Evolutionary conservation across 2,797 vertebrate genomes (phyloP).

Genomic region (Allobates femoralis): DNA sequence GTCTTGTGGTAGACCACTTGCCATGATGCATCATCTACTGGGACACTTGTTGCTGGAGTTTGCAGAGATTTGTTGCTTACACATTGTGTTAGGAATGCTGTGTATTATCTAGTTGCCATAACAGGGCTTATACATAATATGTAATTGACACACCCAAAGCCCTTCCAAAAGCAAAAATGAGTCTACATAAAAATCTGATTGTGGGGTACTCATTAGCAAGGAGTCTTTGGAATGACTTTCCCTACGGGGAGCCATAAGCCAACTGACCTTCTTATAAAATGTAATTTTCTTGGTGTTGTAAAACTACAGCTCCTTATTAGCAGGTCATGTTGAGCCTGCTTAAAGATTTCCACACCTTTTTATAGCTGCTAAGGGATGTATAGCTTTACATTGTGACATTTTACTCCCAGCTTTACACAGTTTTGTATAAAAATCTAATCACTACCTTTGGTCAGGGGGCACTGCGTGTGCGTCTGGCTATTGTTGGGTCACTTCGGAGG

Average conservation of each 20-base stretch:
- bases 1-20: conserved; percentile 43
- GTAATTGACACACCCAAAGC: conserved; percentile 58
- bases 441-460: not conserved
- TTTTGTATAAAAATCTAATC: conserved; percentile 30
- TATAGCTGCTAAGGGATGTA: conserved; percentile 59
- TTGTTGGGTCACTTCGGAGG: conserved; percentile 19
- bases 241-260: conserved; percentile 43
- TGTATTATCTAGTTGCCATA: conserved; percentile 62
- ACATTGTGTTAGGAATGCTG: conserved; percentile 59
- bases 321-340: conserved; percentile 49
- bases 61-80: conserved; percentile 51
- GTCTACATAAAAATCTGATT: conserved; percentile 49
- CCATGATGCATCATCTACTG: conserved; percentile 56
- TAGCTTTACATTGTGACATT: conserved; percentile 60
- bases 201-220: conserved; percentile 60
- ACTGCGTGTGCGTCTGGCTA: not conserved
- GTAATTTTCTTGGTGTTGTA: conserved; percentile 53
- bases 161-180: conserved; percentile 43
- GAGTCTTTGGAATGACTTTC: conserved; percentile 33
- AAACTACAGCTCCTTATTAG: conserved; percentile 58
- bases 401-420: conserved; percentile 30
- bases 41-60: conserved; percentile 43
- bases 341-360: conserved; percentile 61
- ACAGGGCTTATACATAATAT: conserved; percentile 49
- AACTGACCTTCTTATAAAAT: conserved; percentile 61